Evolutionary conservation across 2,797 vertebrate species (phyloP).

Genomic region (Calcarius lapponicus): DNA sequence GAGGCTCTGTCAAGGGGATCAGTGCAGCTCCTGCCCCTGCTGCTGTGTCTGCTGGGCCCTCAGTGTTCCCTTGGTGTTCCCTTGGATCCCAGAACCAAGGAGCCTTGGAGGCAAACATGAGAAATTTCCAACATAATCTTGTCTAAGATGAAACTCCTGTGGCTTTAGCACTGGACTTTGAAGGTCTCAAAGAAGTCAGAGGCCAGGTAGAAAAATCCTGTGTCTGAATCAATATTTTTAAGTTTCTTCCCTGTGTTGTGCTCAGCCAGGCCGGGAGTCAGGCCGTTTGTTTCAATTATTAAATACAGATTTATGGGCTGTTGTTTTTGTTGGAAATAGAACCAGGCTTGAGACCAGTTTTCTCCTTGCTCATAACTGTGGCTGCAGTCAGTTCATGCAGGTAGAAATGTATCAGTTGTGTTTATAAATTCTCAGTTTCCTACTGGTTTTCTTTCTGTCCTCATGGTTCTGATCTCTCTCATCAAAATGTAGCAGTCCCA

Average conservation of each 20-base stretch:
- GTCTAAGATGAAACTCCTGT: neutral
- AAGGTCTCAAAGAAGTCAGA: conserved; percentile 29
- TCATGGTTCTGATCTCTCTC: neutral
- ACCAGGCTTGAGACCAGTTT: conserved; percentile 22
- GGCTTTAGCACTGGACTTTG: neutral
- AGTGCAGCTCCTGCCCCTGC: neutral
- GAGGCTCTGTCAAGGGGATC: neutral
- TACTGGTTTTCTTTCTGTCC: neutral
- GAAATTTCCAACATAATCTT: neutral
- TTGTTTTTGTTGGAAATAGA: conserved; percentile 54
- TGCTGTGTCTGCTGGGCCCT: neutral
- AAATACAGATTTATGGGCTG: conserved; percentile 57
- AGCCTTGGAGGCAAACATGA: neutral
- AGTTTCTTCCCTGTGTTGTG: neutral
- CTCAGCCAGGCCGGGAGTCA: conserved; percentile 38
- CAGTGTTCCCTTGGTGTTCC: neutral
- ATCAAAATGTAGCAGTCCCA: neutral
- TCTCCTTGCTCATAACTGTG: neutral
- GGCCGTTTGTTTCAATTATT: conserved; percentile 63
- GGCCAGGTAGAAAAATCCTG: neutral
- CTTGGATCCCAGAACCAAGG: neutral
- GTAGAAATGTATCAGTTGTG: rapidly evolving
- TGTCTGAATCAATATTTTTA: conserved; percentile 30
- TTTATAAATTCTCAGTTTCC: neutral
- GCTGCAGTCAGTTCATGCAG: neutral